Percentiles rank a stretch among this genome's conserved stretches.
Evolutionary conservation across 2,113 vertebrate genomes (phyloP).

Genomic region (Poeciliopsis occidentalis): DNA sequence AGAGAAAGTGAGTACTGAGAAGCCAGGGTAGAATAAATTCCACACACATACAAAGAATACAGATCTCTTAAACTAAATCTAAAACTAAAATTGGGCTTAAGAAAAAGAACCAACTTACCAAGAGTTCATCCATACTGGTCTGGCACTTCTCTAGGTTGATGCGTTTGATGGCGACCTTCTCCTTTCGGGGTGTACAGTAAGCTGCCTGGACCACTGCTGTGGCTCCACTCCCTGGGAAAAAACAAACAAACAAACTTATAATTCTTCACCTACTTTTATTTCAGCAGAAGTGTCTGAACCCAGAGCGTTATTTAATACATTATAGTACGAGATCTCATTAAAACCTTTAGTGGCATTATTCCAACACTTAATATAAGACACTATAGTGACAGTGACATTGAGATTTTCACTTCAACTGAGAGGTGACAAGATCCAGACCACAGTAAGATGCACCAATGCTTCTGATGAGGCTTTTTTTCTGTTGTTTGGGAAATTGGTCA

Average conservation of each 20-base stretch:
- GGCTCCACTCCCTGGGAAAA: slow-evolving; percentile 70
- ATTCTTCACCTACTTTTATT: not conserved
- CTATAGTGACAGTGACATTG: no score
- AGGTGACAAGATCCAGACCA: no score
- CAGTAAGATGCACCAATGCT: no score
- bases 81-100: not conserved
- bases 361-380: no score
- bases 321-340: no score
- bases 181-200: slow-evolving; percentile 90
- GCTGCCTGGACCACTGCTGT: slow-evolving; percentile 95
- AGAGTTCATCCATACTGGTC: slow-evolving; percentile 95
- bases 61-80: slow-evolving; percentile 5
- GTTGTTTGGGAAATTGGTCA: no score
- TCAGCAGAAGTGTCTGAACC: not conserved
- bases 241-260: not conserved
- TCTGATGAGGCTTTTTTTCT: no score
- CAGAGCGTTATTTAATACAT: no score
- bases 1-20: slow-evolving; percentile 60
- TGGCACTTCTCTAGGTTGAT: slow-evolving; percentile 98
- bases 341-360: no score
- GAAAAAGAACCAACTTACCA: slow-evolving; percentile 81
- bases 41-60: slow-evolving; percentile 8
- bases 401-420: no score
- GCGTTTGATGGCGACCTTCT: slow-evolving; percentile 95
- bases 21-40: slow-evolving; percentile 53